Conservation (phyloP, 2,888 invertebrate species). For the Acronicta leporina region DNA sequence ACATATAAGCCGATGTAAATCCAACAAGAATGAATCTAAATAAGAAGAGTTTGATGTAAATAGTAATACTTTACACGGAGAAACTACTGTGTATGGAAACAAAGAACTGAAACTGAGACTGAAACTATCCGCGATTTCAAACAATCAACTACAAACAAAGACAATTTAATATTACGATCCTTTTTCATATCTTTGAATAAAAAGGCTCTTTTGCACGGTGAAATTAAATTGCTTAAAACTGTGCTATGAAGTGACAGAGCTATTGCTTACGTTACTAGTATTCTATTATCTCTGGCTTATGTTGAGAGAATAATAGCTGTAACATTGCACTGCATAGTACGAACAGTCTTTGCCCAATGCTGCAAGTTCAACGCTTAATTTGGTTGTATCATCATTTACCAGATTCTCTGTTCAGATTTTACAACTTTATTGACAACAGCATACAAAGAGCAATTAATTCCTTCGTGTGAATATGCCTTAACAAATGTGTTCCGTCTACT, state of each 20-base stretch:
- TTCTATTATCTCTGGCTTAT: no score
- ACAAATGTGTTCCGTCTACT: neutral
- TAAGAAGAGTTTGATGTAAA: conserved; percentile 24
- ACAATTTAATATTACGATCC: no score
- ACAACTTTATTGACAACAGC: neutral
- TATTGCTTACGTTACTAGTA: no score
- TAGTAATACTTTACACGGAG: conserved; percentile 13
- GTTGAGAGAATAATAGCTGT: neutral
- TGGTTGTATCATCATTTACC: neutral
- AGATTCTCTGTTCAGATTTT: neutral
- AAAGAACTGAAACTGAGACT: neutral
- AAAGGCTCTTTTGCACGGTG: no score
- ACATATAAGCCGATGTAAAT: conserved; percentile 92
- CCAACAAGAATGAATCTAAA: conserved; percentile 41
- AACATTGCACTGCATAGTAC: neutral
- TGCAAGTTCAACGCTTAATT: neutral
- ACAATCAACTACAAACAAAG: no score
- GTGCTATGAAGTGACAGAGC: neutral
- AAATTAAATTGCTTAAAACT: neutral
- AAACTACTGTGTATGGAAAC: conserved; percentile 1
- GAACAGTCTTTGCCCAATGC: neutral
- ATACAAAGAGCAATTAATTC: no score
- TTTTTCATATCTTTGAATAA: no score
- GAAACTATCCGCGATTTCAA: no score
- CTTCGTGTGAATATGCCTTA: no score